These are phyloP conservation scores for Cheilinus undulatus DNA, from an alignment of 2,113 vertebrate species.

Conservation along the genomic window DNA sequence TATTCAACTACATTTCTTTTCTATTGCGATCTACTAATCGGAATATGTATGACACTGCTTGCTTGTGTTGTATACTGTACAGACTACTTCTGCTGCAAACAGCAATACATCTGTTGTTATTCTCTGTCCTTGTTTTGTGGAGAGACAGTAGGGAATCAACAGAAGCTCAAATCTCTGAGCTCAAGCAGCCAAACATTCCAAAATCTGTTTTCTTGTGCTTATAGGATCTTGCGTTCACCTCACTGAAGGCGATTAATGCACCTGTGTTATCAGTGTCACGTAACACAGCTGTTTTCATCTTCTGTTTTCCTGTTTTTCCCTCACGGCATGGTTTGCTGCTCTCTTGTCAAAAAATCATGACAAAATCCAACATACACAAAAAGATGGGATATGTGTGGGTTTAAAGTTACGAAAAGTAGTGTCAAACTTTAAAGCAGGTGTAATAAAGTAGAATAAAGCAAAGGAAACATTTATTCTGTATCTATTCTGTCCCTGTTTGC, in stretches of 20 bases:
- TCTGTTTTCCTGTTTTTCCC: slow-evolving; percentile 33
- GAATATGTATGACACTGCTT: slow-evolving; percentile 69
- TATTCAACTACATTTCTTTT: slow-evolving; percentile 71
- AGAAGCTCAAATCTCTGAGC: slow-evolving; percentile 39
- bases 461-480: slow-evolving; percentile 4
- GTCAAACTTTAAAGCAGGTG: slow-evolving; percentile 22
- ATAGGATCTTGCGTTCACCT: slow-evolving; percentile 50
- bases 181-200: slow-evolving; percentile 36
- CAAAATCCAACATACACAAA: slow-evolving; percentile 1
- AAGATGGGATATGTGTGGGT: slow-evolving; percentile 31
- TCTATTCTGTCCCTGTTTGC: not conserved
- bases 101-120: slow-evolving; percentile 56
- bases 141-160: slow-evolving; percentile 38
- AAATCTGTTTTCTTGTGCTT: slow-evolving; percentile 41
- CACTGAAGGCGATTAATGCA: slow-evolving; percentile 55
- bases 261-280: slow-evolving; percentile 55
- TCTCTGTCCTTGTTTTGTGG: slow-evolving; percentile 52
- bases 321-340: not conserved
- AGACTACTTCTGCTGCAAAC: slow-evolving; percentile 30
- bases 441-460: slow-evolving; percentile 37
- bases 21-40: slow-evolving; percentile 54
- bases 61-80: slow-evolving; percentile 29
- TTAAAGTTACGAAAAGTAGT: slow-evolving; percentile 30
- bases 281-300: slow-evolving; percentile 52
- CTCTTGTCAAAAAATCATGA: slow-evolving; percentile 23